A percentile compares a stretch with the other conserved stretches of the same genome.
Evolutionary conservation across 2,888 invertebrate species (phyloP).

Genomic region (Axea sp.): DNA sequence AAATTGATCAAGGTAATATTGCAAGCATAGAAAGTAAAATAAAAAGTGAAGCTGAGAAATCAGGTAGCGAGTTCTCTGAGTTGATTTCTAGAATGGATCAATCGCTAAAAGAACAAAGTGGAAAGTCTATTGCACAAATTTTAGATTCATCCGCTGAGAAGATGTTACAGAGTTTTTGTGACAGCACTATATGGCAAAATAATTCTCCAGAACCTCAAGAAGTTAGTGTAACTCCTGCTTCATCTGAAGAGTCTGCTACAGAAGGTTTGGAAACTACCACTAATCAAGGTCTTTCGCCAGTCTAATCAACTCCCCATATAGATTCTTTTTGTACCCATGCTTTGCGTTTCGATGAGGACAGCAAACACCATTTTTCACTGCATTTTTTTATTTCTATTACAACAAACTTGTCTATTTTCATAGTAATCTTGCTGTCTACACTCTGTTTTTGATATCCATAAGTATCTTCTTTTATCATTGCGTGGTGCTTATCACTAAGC

Average conservation of each 20-base stretch:
- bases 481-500: slow-evolving; percentile 13
- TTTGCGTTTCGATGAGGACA: slow-evolving; percentile 8
- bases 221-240: slow-evolving; percentile 12
- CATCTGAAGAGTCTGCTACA: slow-evolving; percentile 14
- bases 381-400: slow-evolving; percentile 22
- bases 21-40: slow-evolving; percentile 1
- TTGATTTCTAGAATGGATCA: too few species aligned
- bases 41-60: background rate
- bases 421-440: slow-evolving; percentile 19
- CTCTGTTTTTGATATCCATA: slow-evolving; percentile 27
- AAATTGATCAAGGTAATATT: slow-evolving; percentile 1
- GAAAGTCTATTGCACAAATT: slow-evolving; percentile 18
- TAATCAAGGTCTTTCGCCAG: slow-evolving; percentile 8
- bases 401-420: slow-evolving; percentile 28
- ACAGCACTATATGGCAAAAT: slow-evolving; percentile 6
- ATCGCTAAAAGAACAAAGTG: slow-evolving; percentile 8
- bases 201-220: slow-evolving; percentile 7
- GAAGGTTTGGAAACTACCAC: slow-evolving; percentile 8
- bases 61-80: too few species aligned
- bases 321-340: slow-evolving; percentile 20
- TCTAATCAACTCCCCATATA: slow-evolving; percentile 21
- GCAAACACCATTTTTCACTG: slow-evolving; percentile 19
- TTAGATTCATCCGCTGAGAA: slow-evolving; percentile 17
- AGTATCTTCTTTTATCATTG: slow-evolving; percentile 19
- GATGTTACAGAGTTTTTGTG: slow-evolving; percentile 17